Conservation (phyloP, 2,888 invertebrate species). For the Lasioglossum malachurum region DNA sequence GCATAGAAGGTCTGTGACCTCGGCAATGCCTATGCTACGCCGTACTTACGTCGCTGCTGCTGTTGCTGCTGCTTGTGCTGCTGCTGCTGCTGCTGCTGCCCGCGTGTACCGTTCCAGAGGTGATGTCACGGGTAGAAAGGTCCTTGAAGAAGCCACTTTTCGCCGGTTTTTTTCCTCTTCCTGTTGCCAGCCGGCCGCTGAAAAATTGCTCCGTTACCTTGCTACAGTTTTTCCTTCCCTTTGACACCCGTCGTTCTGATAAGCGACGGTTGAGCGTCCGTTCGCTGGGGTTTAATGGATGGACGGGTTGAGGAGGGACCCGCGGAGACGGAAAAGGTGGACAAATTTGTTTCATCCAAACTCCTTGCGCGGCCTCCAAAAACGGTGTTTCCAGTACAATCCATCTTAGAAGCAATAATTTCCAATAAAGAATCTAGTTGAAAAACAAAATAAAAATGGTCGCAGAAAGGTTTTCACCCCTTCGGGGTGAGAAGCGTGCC, state of each 20-base stretch:
- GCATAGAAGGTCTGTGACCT: constrained; percentile 83
- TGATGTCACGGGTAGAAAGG: constrained; percentile 76
- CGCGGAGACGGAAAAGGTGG: background rate
- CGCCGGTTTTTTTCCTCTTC: constrained; percentile 19
- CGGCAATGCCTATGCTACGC: constrained; percentile 77
- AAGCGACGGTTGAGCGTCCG: background rate
- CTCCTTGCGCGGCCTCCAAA: background rate
- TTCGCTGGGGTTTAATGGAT: background rate
- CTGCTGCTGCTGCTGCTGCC: constrained; percentile 30
- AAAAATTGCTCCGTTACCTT: constrained; percentile 14
- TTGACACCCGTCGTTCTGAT: background rate
- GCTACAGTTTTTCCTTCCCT: background rate
- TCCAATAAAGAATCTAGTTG: background rate
- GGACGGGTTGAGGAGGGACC: background rate
- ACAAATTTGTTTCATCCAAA: background rate
- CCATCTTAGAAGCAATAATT: background rate
- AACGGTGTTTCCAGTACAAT: background rate
- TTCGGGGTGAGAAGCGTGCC: background rate
- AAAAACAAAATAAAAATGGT: background rate
- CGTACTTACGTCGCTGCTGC: constrained; percentile 38
- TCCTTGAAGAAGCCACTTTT: constrained; percentile 59
- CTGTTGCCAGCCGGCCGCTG: constrained; percentile 5
- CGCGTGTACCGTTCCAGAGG: constrained; percentile 75
- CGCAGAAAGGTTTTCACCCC: background rate
- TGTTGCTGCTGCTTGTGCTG: background rate